Evolutionary conservation across 35 echinoderm and acorn worm species (phyloP).

Genomic region (Antedon bifida): DNA sequence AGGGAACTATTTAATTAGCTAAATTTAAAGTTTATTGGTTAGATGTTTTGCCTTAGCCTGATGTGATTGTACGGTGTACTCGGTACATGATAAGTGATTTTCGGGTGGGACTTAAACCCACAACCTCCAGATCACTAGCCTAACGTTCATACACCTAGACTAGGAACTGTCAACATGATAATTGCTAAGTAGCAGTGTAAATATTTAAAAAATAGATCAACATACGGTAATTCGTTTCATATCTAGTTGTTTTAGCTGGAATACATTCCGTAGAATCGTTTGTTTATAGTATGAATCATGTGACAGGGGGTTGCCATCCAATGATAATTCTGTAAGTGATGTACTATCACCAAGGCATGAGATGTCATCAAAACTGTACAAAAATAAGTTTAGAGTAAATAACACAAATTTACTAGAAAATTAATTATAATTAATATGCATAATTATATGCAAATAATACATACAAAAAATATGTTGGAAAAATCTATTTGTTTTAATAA

Average conservation of each 20-base stretch:
- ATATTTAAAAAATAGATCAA: too few species aligned
- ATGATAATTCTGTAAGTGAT: constrained; percentile 53
- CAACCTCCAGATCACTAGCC: too few species aligned
- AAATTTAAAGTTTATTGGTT: too few species aligned
- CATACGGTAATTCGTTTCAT: constrained; percentile 87
- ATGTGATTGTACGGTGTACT: too few species aligned
- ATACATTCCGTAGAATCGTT: constrained; percentile 43
- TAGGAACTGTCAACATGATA: too few species aligned
- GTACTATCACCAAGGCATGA: constrained; percentile 52
- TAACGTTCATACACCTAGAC: too few species aligned
- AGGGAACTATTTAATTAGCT: too few species aligned
- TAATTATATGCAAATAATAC: neutral
- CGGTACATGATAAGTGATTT: too few species aligned
- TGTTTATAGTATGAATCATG: constrained; percentile 67
- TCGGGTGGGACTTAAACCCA: too few species aligned
- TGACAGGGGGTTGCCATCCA: constrained; percentile 69
- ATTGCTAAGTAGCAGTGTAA: too few species aligned
- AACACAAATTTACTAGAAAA: neutral
- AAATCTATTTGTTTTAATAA: neutral
- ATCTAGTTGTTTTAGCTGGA: constrained; percentile 67
- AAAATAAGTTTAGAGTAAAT: neutral
- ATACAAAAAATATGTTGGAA: neutral
- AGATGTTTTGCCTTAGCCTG: too few species aligned
- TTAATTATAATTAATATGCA: neutral
- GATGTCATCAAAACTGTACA: constrained; percentile 81